Base-by-base conservation (phyloP, 2,113 vertebrate species). In the Scophthalmus maximus region DNA sequence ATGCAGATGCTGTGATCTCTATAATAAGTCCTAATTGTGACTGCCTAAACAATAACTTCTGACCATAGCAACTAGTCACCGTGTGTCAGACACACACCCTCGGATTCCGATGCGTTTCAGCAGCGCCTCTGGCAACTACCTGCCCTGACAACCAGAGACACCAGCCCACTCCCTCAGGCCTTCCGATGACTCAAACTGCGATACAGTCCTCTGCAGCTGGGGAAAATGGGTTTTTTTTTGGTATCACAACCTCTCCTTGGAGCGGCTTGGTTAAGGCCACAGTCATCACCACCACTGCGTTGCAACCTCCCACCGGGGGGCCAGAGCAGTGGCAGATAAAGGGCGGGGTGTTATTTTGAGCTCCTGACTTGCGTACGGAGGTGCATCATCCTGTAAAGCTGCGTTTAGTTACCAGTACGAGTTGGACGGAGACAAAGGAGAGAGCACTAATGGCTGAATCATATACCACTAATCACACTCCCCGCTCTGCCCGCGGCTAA, bases 311-410 rank as follows among this genome's bases (percentile, higher is more conserved):
- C 69, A 58, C 42, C 0, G 59, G 51, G 14, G 65, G 30, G 12
- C 18, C 14, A n/a, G 49, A 50, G 30, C 26, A 8, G 55, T 3
- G n/a, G 40, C 23, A 59, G 73, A 22, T 49, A 25, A 60, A 57
- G 47, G 52, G 34, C 2, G 27, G 20, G 46, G 51, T 59, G 72
- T 42, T 87, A 82, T 90, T 84, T 64, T 79, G 52, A 83, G 72
- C 68, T 38, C 20, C 30, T 4, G 52, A 32, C 78, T 72, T 72
- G 25, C 27, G 68, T 66, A 68, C 32, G 15, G 50, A 80, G 68
- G 63, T 69, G 79, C 57, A 53, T 60, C 55, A 74, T 53, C 62
- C 23, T 29, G 5, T 69, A 68, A 68, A 51, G 76, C 65, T 27
- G 52, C 0, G 1, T 71, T 62, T 67, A 22, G 29, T 68, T 42